Conservation (phyloP, 92 coral and sea anemone genomes). For the Zoanthus sociatus region DNA sequence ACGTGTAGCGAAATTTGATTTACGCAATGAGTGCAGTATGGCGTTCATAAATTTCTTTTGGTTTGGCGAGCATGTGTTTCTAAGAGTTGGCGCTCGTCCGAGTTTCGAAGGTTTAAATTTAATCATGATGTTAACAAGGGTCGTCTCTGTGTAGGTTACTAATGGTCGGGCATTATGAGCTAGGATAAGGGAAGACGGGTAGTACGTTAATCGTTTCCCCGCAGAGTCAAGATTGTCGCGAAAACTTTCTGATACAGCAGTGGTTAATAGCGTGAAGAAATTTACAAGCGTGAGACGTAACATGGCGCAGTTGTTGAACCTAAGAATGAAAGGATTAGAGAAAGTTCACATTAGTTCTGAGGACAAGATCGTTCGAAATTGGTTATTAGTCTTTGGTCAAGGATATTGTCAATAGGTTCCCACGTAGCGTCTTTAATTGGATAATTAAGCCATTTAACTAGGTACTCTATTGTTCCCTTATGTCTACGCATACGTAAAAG, state of each 20-base stretch:
- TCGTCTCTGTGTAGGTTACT: not conserved
- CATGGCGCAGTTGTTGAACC: not conserved
- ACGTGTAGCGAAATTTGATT: not conserved
- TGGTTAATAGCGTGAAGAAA: not conserved
- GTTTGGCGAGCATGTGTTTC: conserved; percentile 1
- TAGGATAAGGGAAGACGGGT: conserved; percentile 14
- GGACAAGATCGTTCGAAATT: not conserved
- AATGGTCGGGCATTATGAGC: conserved; percentile 18
- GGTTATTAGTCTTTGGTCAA: conserved; percentile 26
- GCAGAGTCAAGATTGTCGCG: conserved; percentile 16
- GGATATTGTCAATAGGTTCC: conserved; percentile 51
- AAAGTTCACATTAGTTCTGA: not conserved
- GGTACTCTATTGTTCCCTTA: conserved; percentile 29
- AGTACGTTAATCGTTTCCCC: conserved; percentile 15
- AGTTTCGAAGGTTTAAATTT: conserved; percentile 16
- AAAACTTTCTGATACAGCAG: not conserved
- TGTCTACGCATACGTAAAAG: not conserved
- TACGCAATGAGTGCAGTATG: not conserved
- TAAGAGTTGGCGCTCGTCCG: not conserved
- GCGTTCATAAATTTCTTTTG: conserved; percentile 6
- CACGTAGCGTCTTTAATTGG: conserved; percentile 27
- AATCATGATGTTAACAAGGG: conserved; percentile 1
- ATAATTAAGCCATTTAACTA: conserved; percentile 40
- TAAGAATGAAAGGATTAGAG: not conserved
- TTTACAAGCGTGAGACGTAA: not conserved